Base-by-base conservation (phyloP, 2,113 vertebrate species). In the Ceyx margarethae region DNA sequence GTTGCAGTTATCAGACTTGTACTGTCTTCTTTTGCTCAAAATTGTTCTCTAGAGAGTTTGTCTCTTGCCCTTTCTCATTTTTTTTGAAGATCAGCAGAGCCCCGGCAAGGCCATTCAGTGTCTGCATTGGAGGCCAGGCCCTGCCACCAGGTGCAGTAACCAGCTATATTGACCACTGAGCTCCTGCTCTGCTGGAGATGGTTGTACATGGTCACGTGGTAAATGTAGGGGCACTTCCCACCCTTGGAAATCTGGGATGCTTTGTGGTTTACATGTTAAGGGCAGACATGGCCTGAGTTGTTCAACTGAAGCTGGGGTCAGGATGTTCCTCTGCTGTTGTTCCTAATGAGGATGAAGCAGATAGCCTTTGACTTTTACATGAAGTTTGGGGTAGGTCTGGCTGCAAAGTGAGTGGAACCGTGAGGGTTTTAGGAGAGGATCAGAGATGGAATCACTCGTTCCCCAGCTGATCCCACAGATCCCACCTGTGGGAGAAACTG, bases 181-280 rank as follows among this genome's bases (percentile, higher is more conserved):
- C 5, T 29, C 15, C 31, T 10, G 3, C n/a, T 48, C 73, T 73
- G 26, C 17, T 75, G 45, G 40, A 29, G 56, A 4, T 0, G 2
- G 42, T 11, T 22, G 46, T 40, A 22, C 20, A 0, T 5, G 18
- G 43, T 60, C 69, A 20, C 17, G 5, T 3, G 1, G 66, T 67
- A 15, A 35, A 21, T 50, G 6, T 28, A 71, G 16, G 35, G 6
- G 35, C 10, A 13, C 17, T 4, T 73, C 81, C 25, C 19, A 7
- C 7, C 12, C 1, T 0, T 37, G 57, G 13, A 46, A n/a, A 33
- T 8, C 12, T 29, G 26, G 46, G 51, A 33, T 15, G 4, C 28
- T 37, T 25, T 13, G 26, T 33, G 65, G 13, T 26, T 37, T n/a
- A 4, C 4, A 13, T 7, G 11, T 51, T 53, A 13, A 26, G 7